Conservation (phyloP, 2,797 vertebrate species). For the Syngnathus acus region DNA sequence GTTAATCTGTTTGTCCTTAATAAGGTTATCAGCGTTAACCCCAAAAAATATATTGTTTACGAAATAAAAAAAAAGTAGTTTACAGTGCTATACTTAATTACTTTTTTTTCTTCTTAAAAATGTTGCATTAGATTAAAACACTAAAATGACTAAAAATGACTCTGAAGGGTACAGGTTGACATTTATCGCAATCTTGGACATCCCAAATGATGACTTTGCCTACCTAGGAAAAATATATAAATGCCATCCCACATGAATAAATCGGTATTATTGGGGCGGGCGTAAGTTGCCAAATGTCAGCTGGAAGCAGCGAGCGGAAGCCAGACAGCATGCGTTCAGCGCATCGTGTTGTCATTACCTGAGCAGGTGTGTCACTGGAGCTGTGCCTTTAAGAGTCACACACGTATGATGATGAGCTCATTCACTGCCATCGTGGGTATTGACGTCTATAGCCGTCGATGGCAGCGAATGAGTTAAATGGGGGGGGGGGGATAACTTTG, state of each 20-base stretch:
- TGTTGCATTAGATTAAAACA: too few species aligned
- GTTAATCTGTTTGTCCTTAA: conserved; percentile 13
- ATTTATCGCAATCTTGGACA: too few species aligned
- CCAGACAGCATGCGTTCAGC: conserved; percentile 78
- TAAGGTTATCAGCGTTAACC: too few species aligned
- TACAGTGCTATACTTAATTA: too few species aligned
- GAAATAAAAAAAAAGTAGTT: too few species aligned
- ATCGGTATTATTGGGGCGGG: neutral
- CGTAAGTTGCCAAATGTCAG: conserved; percentile 45
- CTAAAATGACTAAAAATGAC: too few species aligned
- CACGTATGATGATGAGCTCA: neutral
- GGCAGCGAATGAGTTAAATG: neutral
- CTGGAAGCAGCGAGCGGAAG: conserved; percentile 82
- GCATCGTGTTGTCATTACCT: conserved; percentile 75
- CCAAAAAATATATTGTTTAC: too few species aligned
- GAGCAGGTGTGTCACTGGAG: conserved; percentile 37
- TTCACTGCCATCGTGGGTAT: too few species aligned
- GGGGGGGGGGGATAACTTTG: neutral
- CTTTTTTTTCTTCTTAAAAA: too few species aligned
- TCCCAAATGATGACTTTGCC: too few species aligned
- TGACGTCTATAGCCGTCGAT: too few species aligned
- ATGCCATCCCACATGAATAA: neutral
- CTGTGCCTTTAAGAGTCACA: conserved; percentile 10
- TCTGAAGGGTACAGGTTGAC: too few species aligned
- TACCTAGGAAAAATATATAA: neutral